Conservation (phyloP, 2,113 vertebrate genomes). For the Burhinus bistriatus region DNA sequence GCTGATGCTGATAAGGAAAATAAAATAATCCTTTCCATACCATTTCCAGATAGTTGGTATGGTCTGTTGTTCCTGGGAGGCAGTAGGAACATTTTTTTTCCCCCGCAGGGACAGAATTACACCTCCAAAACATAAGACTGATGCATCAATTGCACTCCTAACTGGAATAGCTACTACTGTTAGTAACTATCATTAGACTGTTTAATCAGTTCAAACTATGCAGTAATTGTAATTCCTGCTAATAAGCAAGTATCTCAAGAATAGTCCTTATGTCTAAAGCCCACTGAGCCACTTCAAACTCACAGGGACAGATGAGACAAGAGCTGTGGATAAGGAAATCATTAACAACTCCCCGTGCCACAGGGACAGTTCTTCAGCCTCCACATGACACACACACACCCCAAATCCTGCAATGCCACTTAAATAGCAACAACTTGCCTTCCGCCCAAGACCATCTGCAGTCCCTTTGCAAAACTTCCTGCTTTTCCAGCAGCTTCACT, state of each 20-base stretch:
- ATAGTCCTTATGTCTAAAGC: not conserved
- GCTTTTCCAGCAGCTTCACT: not conserved
- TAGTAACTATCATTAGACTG: constrained; percentile 32
- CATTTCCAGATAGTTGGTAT: not conserved
- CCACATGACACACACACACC: fast-evolving
- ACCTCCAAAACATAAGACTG: not conserved
- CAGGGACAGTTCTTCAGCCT: not conserved
- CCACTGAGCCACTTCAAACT: not conserved
- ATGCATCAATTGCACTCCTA: constrained; percentile 48
- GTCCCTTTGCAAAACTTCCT: not conserved
- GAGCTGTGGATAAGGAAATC: not conserved
- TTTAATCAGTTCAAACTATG: not conserved
- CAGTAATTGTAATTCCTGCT: not conserved
- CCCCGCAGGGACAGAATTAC: not conserved
- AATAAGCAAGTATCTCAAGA: not conserved
- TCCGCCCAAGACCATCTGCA: not conserved
- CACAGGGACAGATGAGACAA: not conserved
- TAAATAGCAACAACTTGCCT: not conserved
- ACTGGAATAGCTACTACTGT: constrained; percentile 7
- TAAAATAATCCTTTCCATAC: not conserved
- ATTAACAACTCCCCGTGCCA: fast-evolving
- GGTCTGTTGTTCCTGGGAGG: not conserved
- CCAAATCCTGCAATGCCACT: not conserved
- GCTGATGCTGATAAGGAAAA: not conserved
- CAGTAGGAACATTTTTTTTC: not conserved